phyloP scores from a whole-genome alignment of 1,140 invertebrate genomes.

The Bombus fervidus region DNA sequence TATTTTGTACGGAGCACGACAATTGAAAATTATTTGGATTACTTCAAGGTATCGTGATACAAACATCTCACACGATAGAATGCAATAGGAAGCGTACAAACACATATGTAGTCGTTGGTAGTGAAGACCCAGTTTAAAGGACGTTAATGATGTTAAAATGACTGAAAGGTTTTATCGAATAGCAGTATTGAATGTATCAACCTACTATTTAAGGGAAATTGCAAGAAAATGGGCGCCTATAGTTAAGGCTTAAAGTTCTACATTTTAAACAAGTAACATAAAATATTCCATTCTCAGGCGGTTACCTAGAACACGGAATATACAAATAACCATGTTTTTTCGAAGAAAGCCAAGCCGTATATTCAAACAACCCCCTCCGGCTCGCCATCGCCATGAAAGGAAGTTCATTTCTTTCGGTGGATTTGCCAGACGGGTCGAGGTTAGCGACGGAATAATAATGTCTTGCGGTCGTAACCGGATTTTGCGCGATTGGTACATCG shows the following conservation, averaged over 20 bases:
- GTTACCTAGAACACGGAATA: neutral
- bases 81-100: no score
- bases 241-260: neutral
- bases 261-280: neutral
- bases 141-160: no score
- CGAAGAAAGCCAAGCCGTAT: neutral
- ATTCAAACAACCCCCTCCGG: neutral
- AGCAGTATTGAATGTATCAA: no score
- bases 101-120: no score
- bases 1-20: no score
- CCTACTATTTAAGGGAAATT: no score
- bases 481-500: constrained; percentile 32
- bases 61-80: no score
- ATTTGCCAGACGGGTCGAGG: neutral
- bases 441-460: constrained; percentile 6
- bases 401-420: neutral
- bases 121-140: no score
- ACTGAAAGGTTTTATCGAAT: no score
- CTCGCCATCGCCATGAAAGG: neutral
- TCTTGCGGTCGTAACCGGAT: constrained; percentile 12
- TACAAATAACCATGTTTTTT: neutral
- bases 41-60: no score
- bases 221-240: no score
- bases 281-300: neutral
- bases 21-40: no score